These are phyloP conservation scores for Scolopax mira DNA, from an alignment of 2,113 vertebrate species.

Conservation along the genomic window DNA sequence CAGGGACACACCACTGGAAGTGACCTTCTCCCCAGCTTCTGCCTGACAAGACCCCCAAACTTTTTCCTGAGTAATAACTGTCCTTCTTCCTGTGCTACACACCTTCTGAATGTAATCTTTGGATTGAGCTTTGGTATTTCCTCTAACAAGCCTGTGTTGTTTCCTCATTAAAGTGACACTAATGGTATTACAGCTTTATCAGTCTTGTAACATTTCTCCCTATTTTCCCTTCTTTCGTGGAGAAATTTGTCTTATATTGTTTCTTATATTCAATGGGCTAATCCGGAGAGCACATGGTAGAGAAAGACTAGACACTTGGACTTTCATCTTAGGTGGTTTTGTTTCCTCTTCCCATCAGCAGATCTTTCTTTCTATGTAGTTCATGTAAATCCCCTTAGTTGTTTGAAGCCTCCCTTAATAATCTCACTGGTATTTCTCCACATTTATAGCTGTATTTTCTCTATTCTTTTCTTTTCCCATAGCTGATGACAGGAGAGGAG, in stretches of 20 bases:
- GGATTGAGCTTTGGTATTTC: not conserved
- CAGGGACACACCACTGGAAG: not conserved
- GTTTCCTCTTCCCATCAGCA: not conserved
- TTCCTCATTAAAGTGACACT: not conserved
- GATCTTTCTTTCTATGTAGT: not conserved
- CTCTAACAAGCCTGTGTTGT: not conserved
- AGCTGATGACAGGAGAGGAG: constrained; percentile 35
- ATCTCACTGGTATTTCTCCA: constrained; percentile 42
- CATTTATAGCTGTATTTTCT: constrained; percentile 27
- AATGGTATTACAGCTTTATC: not conserved
- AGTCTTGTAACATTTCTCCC: not conserved
- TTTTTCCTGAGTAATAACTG: not conserved
- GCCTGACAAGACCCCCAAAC: not conserved
- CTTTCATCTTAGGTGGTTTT: not conserved
- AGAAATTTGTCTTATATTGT: not conserved
- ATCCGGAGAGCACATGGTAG: not conserved
- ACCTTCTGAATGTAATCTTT: not conserved
- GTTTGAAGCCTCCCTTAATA: constrained; percentile 18
- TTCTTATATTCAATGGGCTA: not conserved
- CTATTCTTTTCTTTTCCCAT: constrained; percentile 29
- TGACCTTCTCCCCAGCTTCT: not conserved
- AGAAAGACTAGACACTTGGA: not conserved
- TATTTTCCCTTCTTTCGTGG: not conserved
- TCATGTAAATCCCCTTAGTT: constrained; percentile 26
- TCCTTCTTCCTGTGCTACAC: not conserved